Conservation (phyloP, 2,797 vertebrate genomes). For the Distichodus sexfasciatus region DNA sequence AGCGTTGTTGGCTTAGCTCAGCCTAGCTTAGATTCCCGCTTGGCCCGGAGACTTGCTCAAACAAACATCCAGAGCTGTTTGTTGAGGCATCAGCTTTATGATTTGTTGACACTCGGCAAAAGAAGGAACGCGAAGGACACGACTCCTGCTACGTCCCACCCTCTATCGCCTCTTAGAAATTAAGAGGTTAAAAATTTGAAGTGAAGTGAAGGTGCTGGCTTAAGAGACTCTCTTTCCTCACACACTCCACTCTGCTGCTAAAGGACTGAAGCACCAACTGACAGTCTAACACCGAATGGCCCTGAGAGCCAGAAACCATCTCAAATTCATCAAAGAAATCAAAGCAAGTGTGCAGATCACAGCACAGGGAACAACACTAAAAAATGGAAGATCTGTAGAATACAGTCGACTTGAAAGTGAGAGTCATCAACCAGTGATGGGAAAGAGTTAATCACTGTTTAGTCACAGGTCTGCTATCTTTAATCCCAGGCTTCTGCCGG, state of each 20-base stretch:
- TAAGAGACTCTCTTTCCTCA: not conserved
- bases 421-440: not conserved
- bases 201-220: not conserved
- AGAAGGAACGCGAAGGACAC: conserved; percentile 46
- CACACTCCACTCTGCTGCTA: not conserved
- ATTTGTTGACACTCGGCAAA: conserved; percentile 57
- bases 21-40: not conserved
- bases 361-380: not conserved
- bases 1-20: not conserved
- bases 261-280: not conserved
- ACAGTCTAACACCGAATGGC: conserved; percentile 1
- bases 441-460: not conserved
- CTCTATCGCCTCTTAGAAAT: not conserved
- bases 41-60: not conserved
- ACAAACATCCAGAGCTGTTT: conserved; percentile 38
- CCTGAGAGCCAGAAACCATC: not conserved
- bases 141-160: too few species aligned
- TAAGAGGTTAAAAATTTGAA: too few species aligned
- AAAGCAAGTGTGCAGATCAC: not conserved
- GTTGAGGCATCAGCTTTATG: conserved; percentile 58
- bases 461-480: conserved; percentile 57
- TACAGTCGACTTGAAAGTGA: too few species aligned
- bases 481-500: conserved; percentile 46
- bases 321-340: not conserved
- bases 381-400: not conserved